Evolutionary conservation across 2,797 vertebrate genomes (phyloP).

Genomic region (Pogoniulus pusillus): DNA sequence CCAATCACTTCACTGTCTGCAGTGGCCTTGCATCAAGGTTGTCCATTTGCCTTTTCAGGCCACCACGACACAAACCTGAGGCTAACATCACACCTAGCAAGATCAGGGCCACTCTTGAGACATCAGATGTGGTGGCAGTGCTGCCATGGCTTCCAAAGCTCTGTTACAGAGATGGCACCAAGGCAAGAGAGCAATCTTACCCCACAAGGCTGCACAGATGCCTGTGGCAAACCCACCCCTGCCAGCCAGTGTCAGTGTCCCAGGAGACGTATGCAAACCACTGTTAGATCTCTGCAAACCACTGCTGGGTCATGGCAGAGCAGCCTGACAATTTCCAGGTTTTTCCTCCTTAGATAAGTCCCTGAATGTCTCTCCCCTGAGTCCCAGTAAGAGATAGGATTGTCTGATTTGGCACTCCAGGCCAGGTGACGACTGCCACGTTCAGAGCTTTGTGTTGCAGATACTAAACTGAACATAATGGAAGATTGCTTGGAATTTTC

Average conservation of each 20-base stretch:
- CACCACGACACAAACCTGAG: neutral
- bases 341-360: neutral
- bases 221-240: neutral
- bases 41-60: too few species aligned
- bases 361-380: neutral
- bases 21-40: neutral
- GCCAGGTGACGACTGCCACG: neutral
- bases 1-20: neutral
- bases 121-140: neutral
- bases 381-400: neutral
- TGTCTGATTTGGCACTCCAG: neutral
- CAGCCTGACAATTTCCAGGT: neutral
- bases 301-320: neutral
- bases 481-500: neutral
- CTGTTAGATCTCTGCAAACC: fast-evolving
- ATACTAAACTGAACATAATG: neutral
- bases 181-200: neutral
- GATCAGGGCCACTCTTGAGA: neutral
- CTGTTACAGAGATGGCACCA: neutral
- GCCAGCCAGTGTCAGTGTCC: neutral
- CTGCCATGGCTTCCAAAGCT: neutral
- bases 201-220: neutral
- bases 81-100: neutral
- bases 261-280: neutral
- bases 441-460: neutral